phyloP scores from a whole-genome alignment of 92 coral and sea anemone genomes.

The Epizoanthus fatuus region DNA sequence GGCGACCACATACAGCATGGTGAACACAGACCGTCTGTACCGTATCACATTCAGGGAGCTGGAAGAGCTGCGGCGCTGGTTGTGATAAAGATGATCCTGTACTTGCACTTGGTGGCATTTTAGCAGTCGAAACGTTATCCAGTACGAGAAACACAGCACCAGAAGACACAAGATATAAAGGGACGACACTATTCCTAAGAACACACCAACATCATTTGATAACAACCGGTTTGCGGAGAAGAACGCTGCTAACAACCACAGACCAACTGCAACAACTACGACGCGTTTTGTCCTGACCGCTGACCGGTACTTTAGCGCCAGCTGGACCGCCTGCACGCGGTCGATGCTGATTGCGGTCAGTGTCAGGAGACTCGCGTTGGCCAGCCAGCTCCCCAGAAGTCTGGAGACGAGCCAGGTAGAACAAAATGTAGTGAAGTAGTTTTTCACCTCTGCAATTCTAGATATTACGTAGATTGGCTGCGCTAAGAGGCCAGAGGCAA shows the following conservation, averaged over 20 bases:
- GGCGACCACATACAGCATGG: conserved; percentile 26
- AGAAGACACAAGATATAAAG: conserved; percentile 26
- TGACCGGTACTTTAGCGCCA: conserved; percentile 38
- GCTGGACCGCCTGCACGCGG: conserved; percentile 26
- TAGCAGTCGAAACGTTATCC: conserved; percentile 23
- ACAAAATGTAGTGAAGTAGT: conserved; percentile 24
- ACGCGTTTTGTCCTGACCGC: conserved; percentile 33
- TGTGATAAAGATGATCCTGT: neutral
- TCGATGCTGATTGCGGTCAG: conserved; percentile 32
- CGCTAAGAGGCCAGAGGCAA: conserved; percentile 41
- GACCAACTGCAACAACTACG: conserved; percentile 3
- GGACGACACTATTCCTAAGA: conserved; percentile 25
- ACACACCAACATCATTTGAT: conserved; percentile 21
- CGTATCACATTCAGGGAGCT: neutral
- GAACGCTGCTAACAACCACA: conserved; percentile 31
- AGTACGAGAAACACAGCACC: conserved; percentile 26
- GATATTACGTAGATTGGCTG: conserved; percentile 39
- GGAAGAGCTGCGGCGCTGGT: conserved; percentile 4
- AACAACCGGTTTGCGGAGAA: conserved; percentile 25
- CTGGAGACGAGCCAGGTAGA: conserved; percentile 44
- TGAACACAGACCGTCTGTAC: conserved; percentile 20
- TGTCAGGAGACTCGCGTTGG: conserved; percentile 27
- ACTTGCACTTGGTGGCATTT: conserved; percentile 17
- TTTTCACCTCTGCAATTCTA: conserved; percentile 31
- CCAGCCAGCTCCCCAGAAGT: conserved; percentile 39